Evolutionary conservation across 2,797 vertebrate genomes (phyloP).

Genomic region (Typhlichthys subterraneus): DNA sequence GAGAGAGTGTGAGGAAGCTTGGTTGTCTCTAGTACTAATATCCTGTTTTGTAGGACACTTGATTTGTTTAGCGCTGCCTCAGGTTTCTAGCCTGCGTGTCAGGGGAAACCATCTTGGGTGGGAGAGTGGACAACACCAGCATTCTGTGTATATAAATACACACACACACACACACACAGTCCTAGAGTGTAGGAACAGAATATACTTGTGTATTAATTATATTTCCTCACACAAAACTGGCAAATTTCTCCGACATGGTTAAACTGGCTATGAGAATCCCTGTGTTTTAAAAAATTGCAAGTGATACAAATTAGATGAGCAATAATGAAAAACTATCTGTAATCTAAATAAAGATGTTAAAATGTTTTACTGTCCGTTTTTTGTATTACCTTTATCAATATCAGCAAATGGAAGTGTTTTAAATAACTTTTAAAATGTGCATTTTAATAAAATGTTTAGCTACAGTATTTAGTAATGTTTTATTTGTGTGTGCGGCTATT

Average conservation of each 20-base stretch:
- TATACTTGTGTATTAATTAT: constrained; percentile 83
- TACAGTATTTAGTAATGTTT: too few species aligned
- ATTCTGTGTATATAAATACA: constrained; percentile 72
- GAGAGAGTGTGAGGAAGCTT: neutral
- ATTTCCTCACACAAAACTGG: constrained; percentile 78
- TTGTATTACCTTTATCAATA: constrained; percentile 2
- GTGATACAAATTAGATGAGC: constrained; percentile 95
- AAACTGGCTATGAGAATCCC: constrained; percentile 77
- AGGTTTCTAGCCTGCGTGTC: constrained; percentile 63
- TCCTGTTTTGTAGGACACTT: constrained; percentile 43
- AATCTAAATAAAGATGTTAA: constrained; percentile 88
- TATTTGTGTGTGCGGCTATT: too few species aligned
- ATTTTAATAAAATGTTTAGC: too few species aligned
- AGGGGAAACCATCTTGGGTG: constrained; percentile 49
- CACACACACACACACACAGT: constrained; percentile 67
- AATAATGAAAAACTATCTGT: constrained; percentile 90
- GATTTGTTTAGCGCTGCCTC: constrained; percentile 70
- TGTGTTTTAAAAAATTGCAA: constrained; percentile 88
- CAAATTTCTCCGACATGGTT: constrained; percentile 69
- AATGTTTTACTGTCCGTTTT: constrained; percentile 36
- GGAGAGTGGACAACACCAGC: constrained; percentile 83
- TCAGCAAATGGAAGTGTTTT: neutral
- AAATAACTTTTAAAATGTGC: too few species aligned
- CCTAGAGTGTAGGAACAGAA: constrained; percentile 67
- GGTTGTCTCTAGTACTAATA: constrained; percentile 14